Evolutionary conservation across 64 coral and sea anemone genomes (phyloP), one percentile per base, ranked within the genome.

Genomic region (Anthopleura sola): DNA sequence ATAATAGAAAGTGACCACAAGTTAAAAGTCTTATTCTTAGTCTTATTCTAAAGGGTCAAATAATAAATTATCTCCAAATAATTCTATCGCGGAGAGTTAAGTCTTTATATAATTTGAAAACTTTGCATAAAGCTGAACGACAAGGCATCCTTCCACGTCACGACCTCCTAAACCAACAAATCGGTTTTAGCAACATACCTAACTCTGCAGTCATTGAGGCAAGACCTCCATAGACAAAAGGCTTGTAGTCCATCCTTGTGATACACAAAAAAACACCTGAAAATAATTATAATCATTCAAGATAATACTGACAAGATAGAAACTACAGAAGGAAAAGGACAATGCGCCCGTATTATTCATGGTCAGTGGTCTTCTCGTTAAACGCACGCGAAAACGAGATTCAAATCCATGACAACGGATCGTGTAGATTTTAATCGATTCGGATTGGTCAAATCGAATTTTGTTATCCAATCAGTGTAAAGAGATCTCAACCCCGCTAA

Each of bases 171-270:
- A 38, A 5, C 14, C 34, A 32, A 71, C 14, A 71, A 0, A 3
- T 11, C 26, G 13, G 6, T 17, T 5, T 34, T 5, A 60, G 0
- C 29, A 84, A 84, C 89, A 89, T 66, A 99, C 97, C 85, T 74
- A 92, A 82, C 75, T 99, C 97, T 66, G 97, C 97, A 6, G 97
- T 99, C 97, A 99, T 99, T 46, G 97, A 99, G 66, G 89, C 93
- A 55, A 95, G 76, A 1, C 97, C 97, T 57, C 97, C 97, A 92
- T 95, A 99, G 28, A 99, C 84, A 88, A 99, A 99, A 39, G 97
- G 97, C 82, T 90, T 94, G 84, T 91, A 99, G 82, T 99, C 92
- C 92, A 94, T 94, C 36, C 21, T 39, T 40, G n/a, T 37, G 54
- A 80, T 33, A 3, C 29, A 31, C 2, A 71, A 79, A 31, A 6